A percentile compares a stretch with the other conserved stretches of the same genome.
Conservation (phyloP, 2,888 invertebrate species). For the Hemistola chrysoprasaria region DNA sequence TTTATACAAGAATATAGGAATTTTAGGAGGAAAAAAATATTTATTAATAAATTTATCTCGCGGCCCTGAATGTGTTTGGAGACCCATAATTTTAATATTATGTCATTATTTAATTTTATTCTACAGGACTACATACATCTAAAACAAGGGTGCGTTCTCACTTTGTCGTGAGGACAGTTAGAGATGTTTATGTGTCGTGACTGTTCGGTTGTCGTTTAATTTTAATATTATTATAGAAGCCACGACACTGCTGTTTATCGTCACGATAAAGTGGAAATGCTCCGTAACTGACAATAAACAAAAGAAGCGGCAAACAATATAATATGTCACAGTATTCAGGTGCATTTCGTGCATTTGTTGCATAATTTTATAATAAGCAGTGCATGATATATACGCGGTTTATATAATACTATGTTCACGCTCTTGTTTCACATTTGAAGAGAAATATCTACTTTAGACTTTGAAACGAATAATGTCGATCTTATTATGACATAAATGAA, state of each 20-base stretch:
- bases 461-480: constrained; percentile 13
- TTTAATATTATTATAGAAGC: no score
- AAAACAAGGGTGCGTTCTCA: no score
- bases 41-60: no score
- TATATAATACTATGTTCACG: constrained; percentile 39
- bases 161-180: no score
- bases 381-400: constrained; percentile 68
- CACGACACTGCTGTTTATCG: no score
- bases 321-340: constrained; percentile 52
- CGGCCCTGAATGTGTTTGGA: no score
- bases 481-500: constrained; percentile 1
- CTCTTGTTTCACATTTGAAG: constrained; percentile 21
- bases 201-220: no score
- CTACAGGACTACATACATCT: constrained; percentile 13
- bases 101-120: constrained; percentile 13
- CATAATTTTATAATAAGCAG: constrained; percentile 73
- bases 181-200: no score
- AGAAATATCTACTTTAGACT: constrained; percentile 15
- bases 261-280: no score
- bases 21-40: no score
- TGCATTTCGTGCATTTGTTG: constrained; percentile 71
- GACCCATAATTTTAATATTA: constrained; percentile 12
- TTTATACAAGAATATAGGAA: no score
- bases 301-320: constrained; percentile 73
- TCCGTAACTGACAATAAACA: constrained; percentile 46